phyloP scores from a whole-genome alignment of 1,140 invertebrate genomes.

The Cyclina sinensis region DNA sequence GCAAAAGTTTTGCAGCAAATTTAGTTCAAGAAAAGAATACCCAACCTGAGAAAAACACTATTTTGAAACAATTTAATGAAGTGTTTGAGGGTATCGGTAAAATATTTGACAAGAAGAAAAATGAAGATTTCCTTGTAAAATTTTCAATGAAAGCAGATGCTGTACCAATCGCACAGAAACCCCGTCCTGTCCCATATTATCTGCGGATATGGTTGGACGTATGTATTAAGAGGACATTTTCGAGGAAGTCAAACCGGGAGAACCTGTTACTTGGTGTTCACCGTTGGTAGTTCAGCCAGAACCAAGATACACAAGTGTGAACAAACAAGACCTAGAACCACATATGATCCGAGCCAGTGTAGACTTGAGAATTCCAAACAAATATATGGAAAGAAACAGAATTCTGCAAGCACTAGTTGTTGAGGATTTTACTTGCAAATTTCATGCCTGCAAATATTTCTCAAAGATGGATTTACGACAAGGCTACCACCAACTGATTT shows the following conservation, averaged over 20 bases:
- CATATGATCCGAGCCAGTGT: slow-evolving; percentile 64
- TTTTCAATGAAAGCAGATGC: slow-evolving; percentile 35
- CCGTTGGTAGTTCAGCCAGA: slow-evolving; percentile 31
- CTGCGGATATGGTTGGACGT: too few species aligned
- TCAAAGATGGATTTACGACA: too few species aligned
- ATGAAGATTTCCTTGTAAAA: not conserved
- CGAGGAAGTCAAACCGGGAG: not conserved
- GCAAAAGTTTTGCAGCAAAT: not conserved
- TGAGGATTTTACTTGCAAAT: too few species aligned
- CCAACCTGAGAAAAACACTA: not conserved
- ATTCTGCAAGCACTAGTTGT: too few species aligned
- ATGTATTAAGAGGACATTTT: slow-evolving; percentile 24
- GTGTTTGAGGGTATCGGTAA: not conserved
- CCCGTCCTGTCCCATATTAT: not conserved
- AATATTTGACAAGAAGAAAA: not conserved
- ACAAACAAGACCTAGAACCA: slow-evolving; percentile 49
- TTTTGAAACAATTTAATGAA: not conserved
- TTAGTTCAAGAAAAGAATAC: not conserved
- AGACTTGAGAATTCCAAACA: slow-evolving; percentile 56
- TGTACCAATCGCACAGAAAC: slow-evolving; percentile 30
- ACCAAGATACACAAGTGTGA: too few species aligned
- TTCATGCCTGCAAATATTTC: too few species aligned
- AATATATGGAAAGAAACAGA: slow-evolving; percentile 51
- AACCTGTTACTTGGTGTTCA: slow-evolving; percentile 29
- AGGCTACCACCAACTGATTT: slow-evolving; percentile 62